Evolutionary conservation across 2,113 vertebrate species (phyloP).

Genomic region (Irena cyanogastra): DNA sequence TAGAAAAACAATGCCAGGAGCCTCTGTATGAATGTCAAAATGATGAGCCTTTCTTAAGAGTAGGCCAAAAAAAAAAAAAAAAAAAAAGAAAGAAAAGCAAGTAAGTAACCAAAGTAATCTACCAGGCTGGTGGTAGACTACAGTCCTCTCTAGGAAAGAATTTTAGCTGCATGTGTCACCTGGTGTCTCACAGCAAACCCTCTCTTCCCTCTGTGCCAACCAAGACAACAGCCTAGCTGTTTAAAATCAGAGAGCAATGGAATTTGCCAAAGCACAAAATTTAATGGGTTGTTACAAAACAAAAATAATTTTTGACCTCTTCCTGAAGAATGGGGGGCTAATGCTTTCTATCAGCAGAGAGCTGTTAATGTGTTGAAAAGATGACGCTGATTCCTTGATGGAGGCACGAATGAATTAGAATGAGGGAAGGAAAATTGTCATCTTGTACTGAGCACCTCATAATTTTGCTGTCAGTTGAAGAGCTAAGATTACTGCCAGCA

Average conservation of each 20-base stretch:
- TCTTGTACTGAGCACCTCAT: slow-evolving; percentile 30
- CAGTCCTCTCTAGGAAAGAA: background rate
- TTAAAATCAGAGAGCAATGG: background rate
- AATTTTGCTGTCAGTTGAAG: slow-evolving; percentile 66
- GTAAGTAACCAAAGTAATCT: background rate
- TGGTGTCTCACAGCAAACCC: background rate
- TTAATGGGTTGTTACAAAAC: slow-evolving; percentile 44
- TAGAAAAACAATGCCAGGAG: background rate
- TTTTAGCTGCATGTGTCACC: background rate
- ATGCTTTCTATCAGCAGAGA: slow-evolving; percentile 34
- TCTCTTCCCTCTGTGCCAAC: background rate
- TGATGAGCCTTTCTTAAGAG: background rate
- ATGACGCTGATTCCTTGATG: slow-evolving; percentile 25
- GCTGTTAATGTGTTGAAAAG: slow-evolving; percentile 9
- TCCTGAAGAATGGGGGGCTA: background rate
- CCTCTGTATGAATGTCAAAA: background rate
- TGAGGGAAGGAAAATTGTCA: slow-evolving; percentile 50
- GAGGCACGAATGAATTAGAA: slow-evolving; percentile 23
- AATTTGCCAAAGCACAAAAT: slow-evolving; percentile 47
- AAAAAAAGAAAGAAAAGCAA: too few species aligned
- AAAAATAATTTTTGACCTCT: slow-evolving; percentile 33
- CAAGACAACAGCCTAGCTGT: background rate
- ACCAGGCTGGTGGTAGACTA: background rate
- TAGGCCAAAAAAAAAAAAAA: background rate
- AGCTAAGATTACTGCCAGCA: slow-evolving; percentile 45